A percentile compares a stretch with the other conserved stretches of the same genome.
phyloP scores from a whole-genome alignment of 1,140 invertebrate species.

The Panagrolaimus sp. region DNA sequence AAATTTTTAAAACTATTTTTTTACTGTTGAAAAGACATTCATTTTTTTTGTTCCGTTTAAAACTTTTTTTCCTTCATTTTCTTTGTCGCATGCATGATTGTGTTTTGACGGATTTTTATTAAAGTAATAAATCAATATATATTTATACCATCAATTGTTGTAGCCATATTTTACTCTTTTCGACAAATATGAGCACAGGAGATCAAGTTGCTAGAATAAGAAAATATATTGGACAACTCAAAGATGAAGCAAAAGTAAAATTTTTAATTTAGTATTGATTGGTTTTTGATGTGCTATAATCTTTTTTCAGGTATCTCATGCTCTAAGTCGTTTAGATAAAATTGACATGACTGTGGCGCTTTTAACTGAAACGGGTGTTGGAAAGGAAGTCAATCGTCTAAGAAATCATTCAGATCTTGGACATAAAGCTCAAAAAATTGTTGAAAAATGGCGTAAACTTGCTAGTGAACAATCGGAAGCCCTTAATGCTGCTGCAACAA shows the following conservation, averaged over 20 bases:
- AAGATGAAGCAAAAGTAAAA: conserved; percentile 1
- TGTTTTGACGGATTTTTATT: no score
- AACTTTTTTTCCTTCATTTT: no score
- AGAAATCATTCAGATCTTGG: not conserved
- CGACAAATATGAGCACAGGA: not conserved
- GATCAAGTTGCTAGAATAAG: not conserved
- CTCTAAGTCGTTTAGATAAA: not conserved
- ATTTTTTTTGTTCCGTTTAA: no score
- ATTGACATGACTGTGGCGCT: conserved; percentile 8
- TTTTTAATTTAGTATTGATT: not conserved
- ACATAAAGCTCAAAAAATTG: conserved; percentile 1
- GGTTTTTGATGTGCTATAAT: not conserved
- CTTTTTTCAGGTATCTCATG: not conserved
- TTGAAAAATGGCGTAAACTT: conserved; percentile 9
- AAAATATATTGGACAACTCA: conserved; percentile 15
- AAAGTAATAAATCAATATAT: no score
- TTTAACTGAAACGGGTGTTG: not conserved
- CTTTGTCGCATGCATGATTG: no score
- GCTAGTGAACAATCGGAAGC: not conserved
- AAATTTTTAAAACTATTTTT: no score
- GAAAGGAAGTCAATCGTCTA: conserved; percentile 11
- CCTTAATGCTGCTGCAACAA: not conserved
- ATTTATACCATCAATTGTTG: no score
- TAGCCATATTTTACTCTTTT: no score
- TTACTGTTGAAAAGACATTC: no score